phyloP scores from a whole-genome alignment of 1,140 invertebrate genomes.

The Myzus persicae region DNA sequence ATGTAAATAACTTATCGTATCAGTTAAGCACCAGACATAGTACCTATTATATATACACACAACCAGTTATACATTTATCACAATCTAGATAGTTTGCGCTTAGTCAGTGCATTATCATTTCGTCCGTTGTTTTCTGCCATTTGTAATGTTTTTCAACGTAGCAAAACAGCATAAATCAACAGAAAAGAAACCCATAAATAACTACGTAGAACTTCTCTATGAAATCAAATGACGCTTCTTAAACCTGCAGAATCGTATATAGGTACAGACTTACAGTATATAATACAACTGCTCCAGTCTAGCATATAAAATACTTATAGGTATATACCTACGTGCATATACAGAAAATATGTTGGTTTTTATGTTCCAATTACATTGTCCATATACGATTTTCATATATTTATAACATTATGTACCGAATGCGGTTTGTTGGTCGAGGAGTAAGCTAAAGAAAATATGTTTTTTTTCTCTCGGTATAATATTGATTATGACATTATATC shows the following conservation, averaged over 20 bases:
- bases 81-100: slow-evolving; percentile 24
- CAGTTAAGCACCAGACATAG: neutral
- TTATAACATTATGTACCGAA: slow-evolving; percentile 3
- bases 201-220: slow-evolving; percentile 33
- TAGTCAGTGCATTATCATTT: slow-evolving; percentile 41
- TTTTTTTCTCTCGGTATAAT: neutral
- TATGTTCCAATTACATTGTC: slow-evolving; percentile 34
- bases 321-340: neutral
- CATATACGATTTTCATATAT: neutral
- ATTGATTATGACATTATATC: too few relatives aligned
- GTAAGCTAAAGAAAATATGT: neutral
- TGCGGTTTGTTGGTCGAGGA: neutral
- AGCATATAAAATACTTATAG: neutral
- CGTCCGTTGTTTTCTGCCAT: slow-evolving; percentile 37
- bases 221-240: slow-evolving; percentile 31
- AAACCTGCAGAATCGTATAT: neutral
- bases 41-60: neutral
- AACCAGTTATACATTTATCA: slow-evolving; percentile 40
- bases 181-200: slow-evolving; percentile 43
- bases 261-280: neutral
- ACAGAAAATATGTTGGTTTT: neutral
- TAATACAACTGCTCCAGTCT: neutral
- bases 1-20: neutral
- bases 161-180: slow-evolving; percentile 44
- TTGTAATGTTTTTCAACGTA: slow-evolving; percentile 19